Evolutionary conservation across 23 tunicate species (phyloP).

Genomic region (Corella eumyota): DNA sequence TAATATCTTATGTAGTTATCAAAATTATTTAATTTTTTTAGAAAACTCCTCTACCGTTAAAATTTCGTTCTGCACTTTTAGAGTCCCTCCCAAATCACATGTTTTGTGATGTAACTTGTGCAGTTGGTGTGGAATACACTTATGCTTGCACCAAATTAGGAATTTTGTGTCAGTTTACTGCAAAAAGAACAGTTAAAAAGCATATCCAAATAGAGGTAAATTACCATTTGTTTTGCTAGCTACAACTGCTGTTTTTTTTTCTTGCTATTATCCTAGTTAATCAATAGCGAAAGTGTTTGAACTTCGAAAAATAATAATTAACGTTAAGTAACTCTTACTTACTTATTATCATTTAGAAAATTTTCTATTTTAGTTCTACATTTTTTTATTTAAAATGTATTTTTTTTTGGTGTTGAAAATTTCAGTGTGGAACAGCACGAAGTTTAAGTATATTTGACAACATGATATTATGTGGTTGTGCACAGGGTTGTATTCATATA

Average conservation of each 20-base stretch:
- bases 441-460: too few relatives aligned
- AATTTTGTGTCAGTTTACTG: conserved; percentile 31
- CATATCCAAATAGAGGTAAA: not conserved
- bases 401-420: too few relatives aligned
- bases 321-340: too few relatives aligned
- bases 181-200: conserved; percentile 21
- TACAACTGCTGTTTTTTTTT: not conserved
- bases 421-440: too few relatives aligned
- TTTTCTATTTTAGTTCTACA: too few relatives aligned
- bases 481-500: too few relatives aligned
- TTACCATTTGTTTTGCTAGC: not conserved
- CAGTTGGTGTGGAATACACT: conserved; percentile 5
- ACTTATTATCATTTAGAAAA: too few relatives aligned
- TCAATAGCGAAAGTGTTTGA: not conserved
- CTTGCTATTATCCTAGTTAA: not conserved
- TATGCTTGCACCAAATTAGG: conserved; percentile 28
- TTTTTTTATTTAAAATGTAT: too few relatives aligned
- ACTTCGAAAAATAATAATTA: not conserved
- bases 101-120: conserved; percentile 64
- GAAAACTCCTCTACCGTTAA: conserved; percentile 47
- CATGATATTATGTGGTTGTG: too few relatives aligned
- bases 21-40: too few relatives aligned
- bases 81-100: conserved; percentile 53
- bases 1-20: too few relatives aligned
- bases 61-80: conserved; percentile 58